Conservation (phyloP, 2,797 vertebrate genomes). For the Tokudaia tokunoshimensis region DNA sequence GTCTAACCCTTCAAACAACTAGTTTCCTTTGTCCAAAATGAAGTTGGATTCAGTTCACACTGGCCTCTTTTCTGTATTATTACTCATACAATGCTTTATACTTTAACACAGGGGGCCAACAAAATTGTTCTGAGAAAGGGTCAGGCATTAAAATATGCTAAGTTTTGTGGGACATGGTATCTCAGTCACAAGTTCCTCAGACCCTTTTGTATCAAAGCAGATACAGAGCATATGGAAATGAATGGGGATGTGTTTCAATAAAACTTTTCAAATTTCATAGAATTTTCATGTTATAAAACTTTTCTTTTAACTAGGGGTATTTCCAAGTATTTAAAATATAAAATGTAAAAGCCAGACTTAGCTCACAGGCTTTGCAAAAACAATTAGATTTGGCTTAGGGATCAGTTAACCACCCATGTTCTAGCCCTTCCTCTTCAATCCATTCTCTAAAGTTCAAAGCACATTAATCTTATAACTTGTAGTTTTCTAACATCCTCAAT, state of each 20-base stretch:
- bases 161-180: not conserved
- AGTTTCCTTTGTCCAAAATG: not conserved
- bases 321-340: conserved; percentile 21
- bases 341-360: conserved; percentile 18
- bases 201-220: not conserved
- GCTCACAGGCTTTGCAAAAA: not conserved
- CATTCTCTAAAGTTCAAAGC: conserved; percentile 5
- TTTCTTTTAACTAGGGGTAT: conserved; percentile 2
- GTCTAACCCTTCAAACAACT: not conserved
- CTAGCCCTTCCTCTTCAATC: not conserved
- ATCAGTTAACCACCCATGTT: not conserved
- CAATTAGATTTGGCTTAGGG: not conserved
- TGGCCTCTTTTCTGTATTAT: not conserved
- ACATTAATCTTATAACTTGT: not conserved
- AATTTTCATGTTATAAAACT: conserved; percentile 11
- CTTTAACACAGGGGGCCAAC: not conserved
- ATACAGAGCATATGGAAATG: not conserved
- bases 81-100: not conserved
- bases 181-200: not conserved
- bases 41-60: not conserved
- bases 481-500: conserved; percentile 11
- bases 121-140: not conserved
- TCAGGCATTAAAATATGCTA: not conserved
- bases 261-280: conserved; percentile 1
- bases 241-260: not conserved